Percentiles rank a stretch among this genome's conserved stretches.
Evolutionary conservation across 2,888 invertebrate species (phyloP).

Genomic region (Phortica okadai): DNA sequence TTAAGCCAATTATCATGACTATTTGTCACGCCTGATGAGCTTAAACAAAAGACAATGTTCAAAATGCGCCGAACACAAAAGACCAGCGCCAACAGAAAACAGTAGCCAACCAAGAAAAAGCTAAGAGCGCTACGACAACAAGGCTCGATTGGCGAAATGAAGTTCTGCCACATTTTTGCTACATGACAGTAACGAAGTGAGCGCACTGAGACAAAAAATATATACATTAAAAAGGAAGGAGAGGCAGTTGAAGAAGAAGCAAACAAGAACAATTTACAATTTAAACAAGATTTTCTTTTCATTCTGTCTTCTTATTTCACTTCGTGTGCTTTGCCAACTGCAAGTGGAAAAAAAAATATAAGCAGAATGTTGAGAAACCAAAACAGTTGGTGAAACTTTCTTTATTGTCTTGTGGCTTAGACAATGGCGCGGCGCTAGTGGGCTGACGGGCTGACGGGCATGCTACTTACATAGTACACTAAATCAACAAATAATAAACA

Average conservation of each 20-base stretch:
- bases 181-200: neutral
- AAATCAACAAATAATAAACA: constrained; percentile 44
- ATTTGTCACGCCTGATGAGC: constrained; percentile 34
- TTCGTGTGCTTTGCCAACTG: neutral
- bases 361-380: constrained; percentile 37
- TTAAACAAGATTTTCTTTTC: neutral
- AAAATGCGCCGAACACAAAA: constrained; percentile 42
- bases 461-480: constrained; percentile 16
- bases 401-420: constrained; percentile 15
- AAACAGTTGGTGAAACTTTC: constrained; percentile 48
- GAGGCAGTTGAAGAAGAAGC: neutral
- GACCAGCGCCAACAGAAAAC: constrained; percentile 44
- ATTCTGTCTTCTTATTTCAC: neutral
- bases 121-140: neutral
- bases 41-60: constrained; percentile 23
- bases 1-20: constrained; percentile 40
- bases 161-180: neutral
- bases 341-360: constrained; percentile 26
- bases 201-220: neutral
- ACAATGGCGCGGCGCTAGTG: neutral
- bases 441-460: constrained; percentile 20
- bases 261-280: constrained; percentile 9
- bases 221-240: neutral
- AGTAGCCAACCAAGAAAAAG: constrained; percentile 33
- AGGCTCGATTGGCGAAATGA: neutral